Base-by-base conservation (phyloP, 1,140 invertebrate genomes). In the Marisa cornuarietis region DNA sequence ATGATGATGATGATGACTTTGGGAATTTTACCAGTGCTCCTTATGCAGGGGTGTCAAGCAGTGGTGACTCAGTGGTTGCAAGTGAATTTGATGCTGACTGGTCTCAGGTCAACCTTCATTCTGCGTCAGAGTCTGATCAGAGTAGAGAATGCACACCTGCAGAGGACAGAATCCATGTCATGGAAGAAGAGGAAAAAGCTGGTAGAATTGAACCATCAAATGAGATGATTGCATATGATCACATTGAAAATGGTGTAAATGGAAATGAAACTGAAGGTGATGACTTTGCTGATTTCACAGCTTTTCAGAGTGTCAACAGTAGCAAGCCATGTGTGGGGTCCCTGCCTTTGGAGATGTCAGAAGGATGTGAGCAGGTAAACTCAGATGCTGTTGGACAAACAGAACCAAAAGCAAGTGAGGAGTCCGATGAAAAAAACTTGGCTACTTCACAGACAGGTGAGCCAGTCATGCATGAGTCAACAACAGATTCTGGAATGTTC, bases 1-100 rank as follows among this genome's bases (percentile, higher is more conserved):
- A 83, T 79, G 83, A 87, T 68, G 86, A 86, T 52, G 84, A 87
- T 81, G 85, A 86, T 83, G 87, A 87, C 58, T 88, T 87, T 86
- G 87, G 85, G 54, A 83, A 83, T 61, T 88, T 88, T 76, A 82
- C 85, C 42, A 81, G 83, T 77, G 87, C 85, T 20, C 82, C 80
- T 51, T 31, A 71, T 62, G 65, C 73, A 31, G 51, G 31, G 20
- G 63, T 31, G 31, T 61, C 58, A 51, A 22, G 76, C 75, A 76
- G 62, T 63, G 66, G 80, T 58, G 63, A 71, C 24, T 52, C 16
- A 22, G 54, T 49, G 22, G 65, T 26, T 16, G 42, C 51, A 58
- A 49, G 24, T 49, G 54, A 68, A n/a, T 76, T 80, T 65, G 78
- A 81, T 22, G 79, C n/a, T 75, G 71, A 80, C 68, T 78, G 62